Conservation (phyloP, 2,113 vertebrate species). For the Labeo rohita region DNA sequence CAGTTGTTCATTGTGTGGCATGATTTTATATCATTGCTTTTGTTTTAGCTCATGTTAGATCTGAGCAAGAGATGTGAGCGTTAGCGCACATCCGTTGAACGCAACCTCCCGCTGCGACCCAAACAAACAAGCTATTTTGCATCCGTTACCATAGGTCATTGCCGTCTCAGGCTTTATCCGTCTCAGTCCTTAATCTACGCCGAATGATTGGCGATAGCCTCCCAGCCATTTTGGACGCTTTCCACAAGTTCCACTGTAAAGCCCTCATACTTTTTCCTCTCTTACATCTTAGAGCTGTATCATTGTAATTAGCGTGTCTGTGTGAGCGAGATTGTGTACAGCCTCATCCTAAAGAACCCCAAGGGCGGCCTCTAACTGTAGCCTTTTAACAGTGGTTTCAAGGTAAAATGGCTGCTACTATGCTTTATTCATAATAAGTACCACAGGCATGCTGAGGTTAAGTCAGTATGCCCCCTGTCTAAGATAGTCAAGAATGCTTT, state of each 20-base stretch:
- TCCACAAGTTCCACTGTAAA: background rate
- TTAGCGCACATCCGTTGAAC: background rate
- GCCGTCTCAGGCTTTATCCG: background rate
- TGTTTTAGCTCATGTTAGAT: background rate
- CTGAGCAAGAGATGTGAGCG: background rate
- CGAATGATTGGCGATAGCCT: background rate
- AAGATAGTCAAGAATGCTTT: constrained; percentile 54
- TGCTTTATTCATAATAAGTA: constrained; percentile 34
- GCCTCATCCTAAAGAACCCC: background rate
- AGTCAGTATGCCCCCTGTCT: constrained; percentile 48
- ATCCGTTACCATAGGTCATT: constrained; percentile 13
- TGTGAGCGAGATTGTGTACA: background rate
- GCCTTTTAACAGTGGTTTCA: background rate
- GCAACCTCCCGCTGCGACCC: constrained; percentile 6
- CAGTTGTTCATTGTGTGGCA: background rate
- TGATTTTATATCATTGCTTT: background rate
- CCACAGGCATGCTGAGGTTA: constrained; percentile 13
- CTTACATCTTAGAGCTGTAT: background rate
- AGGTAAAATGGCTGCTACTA: background rate
- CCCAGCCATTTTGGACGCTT: background rate
- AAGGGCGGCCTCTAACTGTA: background rate
- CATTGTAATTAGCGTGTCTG: background rate
- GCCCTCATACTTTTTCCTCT: background rate
- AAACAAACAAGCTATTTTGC: constrained; percentile 10
- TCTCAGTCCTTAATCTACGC: constrained; percentile 10